Percentiles rank a stretch among this genome's conserved stretches.
phyloP scores from a whole-genome alignment of 2,888 invertebrate genomes.

The Meteorus colon region DNA sequence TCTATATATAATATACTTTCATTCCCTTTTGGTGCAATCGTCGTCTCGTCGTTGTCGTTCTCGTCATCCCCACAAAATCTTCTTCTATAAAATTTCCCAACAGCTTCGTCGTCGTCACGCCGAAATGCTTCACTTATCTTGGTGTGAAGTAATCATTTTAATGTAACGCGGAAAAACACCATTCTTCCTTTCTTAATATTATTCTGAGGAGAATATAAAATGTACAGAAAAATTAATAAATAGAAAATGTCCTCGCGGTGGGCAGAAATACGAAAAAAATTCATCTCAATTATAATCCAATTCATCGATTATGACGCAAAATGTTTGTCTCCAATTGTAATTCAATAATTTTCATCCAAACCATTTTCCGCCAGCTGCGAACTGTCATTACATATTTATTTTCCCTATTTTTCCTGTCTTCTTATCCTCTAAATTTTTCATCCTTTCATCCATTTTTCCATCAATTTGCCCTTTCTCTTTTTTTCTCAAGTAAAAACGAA shows the following conservation, averaged over 20 bases:
- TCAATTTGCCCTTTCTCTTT: too few relatives aligned
- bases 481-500: not conserved
- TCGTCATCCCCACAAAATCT: not conserved
- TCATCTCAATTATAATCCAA: too few relatives aligned
- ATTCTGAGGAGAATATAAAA: not conserved
- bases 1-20: conserved; percentile 18
- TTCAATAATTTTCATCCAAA: too few relatives aligned
- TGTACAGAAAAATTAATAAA: not conserved
- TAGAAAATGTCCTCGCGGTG: too few relatives aligned
- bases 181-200: not conserved
- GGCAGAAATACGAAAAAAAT: too few relatives aligned
- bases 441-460: not conserved
- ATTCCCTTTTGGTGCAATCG: conserved; percentile 18
- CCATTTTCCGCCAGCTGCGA: too few relatives aligned
- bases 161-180: conserved; percentile 6
- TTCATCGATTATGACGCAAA: too few relatives aligned
- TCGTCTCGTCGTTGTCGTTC: conserved; percentile 13
- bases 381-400: too few relatives aligned
- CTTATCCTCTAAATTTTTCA: not conserved
- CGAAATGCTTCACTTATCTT: conserved; percentile 28
- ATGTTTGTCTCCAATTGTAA: too few relatives aligned
- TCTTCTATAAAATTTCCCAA: conserved; percentile 10
- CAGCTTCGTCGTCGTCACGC: conserved; percentile 18
- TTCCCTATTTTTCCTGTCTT: too few relatives aligned
- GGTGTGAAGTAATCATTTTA: conserved; percentile 39